Evolutionary conservation across 2,113 vertebrate genomes (phyloP), one percentile per base, ranked within the genome.

Genomic region (Mellivora capensis): DNA sequence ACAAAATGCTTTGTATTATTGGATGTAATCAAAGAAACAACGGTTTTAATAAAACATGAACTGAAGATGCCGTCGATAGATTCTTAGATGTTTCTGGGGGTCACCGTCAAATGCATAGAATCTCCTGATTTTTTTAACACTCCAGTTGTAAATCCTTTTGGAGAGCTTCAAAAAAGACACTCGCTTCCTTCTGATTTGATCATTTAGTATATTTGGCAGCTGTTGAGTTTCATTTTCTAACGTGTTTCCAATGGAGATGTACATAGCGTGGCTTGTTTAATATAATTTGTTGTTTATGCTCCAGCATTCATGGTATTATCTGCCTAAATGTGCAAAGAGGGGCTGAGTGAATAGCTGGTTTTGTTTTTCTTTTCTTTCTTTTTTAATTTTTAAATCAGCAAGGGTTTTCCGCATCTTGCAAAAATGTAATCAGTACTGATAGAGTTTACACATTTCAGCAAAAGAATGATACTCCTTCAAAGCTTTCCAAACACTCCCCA

Each of bases 21-120:
- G 76, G 34, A 0, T 44, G 25, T 91, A 98, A 98, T 83, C 92
- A 87, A 97, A 98, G 39, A 98, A 98, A 77, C 96, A 97, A 97
- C 98, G 72, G 61, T 39, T 92, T 87, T 76, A 34, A 42, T 91
- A 84, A 97, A 97, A 95, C 11, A 81, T 52, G 44, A 96, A 77
- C 54, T 49, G 11, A 87, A 59, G 71, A 59, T 86, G 57, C 20
- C 49, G 61, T 97, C 74, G 88, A 93, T 72, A 97, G 92, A 87
- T 93, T 37, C 86, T 98, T 94, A 97, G 59, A 61, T 95, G 52
- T 80, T 95, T 85, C 71, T 44, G 64, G 93, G 93, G 62, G 80
- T 87, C 91, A 79, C 47, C 44, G 64, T 85, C 49, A 90, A 96
- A 93, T n/a, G 25, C 29, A 37, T 80, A 74, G 21, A 3, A 25